A percentile compares a stretch with the other conserved stretches of the same genome.
Evolutionary conservation across 2,888 invertebrate species (phyloP).

Genomic region (Amaurobius ferox): DNA sequence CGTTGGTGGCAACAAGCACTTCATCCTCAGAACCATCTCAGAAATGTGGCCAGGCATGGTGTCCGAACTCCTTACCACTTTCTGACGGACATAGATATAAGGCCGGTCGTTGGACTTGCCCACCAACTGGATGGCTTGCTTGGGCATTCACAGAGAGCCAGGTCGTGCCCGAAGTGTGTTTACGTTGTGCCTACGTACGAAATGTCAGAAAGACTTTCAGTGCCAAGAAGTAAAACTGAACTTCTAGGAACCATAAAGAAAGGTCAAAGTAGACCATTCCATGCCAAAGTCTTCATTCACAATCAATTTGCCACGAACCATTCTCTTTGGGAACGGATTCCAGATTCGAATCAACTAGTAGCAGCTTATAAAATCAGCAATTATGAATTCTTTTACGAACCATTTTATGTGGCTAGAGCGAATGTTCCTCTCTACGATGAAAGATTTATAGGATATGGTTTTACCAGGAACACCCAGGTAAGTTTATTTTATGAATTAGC

Average conservation of each 20-base stretch:
- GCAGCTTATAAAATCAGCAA: conserved; percentile 90
- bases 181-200: conserved; percentile 95
- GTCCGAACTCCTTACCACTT: conserved; percentile 88
- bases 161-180: conserved; percentile 82
- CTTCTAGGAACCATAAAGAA: conserved; percentile 86
- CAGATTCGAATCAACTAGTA: conserved; percentile 79
- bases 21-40: conserved; percentile 92
- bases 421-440: conserved; percentile 91
- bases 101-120: conserved; percentile 87
- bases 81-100: conserved; percentile 91
- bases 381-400: conserved; percentile 90
- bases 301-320: conserved; percentile 95
- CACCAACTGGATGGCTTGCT: conserved; percentile 84
- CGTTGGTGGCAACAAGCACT: conserved; percentile 86
- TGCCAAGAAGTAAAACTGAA: conserved; percentile 89
- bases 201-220: conserved; percentile 85
- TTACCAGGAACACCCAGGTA: conserved; percentile 94
- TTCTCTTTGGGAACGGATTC: conserved; percentile 78
- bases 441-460: conserved; percentile 92
- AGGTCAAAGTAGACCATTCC: conserved; percentile 91
- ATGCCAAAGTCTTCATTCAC: conserved; percentile 92
- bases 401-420: conserved; percentile 91
- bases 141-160: conserved; percentile 15
- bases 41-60: conserved; percentile 89
- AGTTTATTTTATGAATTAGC: background rate